Conservation (phyloP, 2,888 invertebrate genomes). For the Macrophya annulata region DNA sequence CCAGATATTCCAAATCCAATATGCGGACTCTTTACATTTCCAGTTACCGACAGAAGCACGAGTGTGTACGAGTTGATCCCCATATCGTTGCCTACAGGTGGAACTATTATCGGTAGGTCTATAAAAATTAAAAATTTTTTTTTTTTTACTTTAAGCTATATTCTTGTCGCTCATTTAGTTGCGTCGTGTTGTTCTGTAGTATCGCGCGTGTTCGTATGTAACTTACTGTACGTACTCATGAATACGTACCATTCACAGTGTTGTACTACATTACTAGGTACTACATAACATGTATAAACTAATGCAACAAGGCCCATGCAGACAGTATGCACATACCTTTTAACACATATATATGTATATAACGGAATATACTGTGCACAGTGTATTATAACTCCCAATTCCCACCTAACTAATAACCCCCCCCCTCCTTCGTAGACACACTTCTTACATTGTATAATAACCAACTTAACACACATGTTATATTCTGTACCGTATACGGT, state of each 20-base stretch:
- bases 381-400: background rate
- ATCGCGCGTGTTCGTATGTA: background rate
- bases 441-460: background rate
- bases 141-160: background rate
- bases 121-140: background rate
- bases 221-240: background rate
- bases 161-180: constrained; percentile 9
- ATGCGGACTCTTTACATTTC: constrained; percentile 59
- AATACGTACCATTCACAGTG: constrained; percentile 2
- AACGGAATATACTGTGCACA: too few species aligned
- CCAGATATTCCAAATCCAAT: constrained; percentile 63
- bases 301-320: constrained; percentile 10
- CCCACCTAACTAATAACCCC: background rate
- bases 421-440: background rate
- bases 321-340: background rate
- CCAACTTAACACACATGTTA: background rate
- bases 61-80: background rate
- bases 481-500: background rate
- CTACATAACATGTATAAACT: background rate
- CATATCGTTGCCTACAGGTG: constrained; percentile 43
- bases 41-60: constrained; percentile 46
- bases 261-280: constrained; percentile 5
- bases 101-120: constrained; percentile 43
- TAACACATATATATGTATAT: background rate
- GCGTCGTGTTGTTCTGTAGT: constrained; percentile 19